A percentile compares a stretch with the other conserved stretches of the same genome.
Conservation (phyloP, 2,888 invertebrate genomes). For the Lasiommata megera region DNA sequence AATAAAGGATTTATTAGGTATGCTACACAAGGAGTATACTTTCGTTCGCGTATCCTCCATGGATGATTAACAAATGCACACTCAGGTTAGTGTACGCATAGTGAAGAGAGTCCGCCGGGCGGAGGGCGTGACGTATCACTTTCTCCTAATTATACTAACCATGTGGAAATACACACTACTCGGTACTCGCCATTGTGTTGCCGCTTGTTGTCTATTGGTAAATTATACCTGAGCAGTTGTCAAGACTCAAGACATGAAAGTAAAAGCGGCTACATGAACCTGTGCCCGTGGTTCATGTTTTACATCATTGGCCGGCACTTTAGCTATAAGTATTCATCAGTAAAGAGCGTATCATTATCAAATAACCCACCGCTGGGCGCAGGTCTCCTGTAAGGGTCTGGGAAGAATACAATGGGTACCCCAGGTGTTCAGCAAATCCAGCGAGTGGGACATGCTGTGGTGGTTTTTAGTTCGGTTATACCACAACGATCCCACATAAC, state of each 20-base stretch:
- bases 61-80: no score
- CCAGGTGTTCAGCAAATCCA: no score
- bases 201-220: constrained; percentile 6
- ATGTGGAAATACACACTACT: neutral
- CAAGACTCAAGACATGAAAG: neutral
- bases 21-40: neutral
- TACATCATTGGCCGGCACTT: no score
- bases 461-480: no score
- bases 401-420: no score
- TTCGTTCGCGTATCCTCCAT: neutral
- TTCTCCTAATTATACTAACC: constrained; percentile 27
- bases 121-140: constrained; percentile 17
- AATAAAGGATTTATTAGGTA: neutral
- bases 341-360: no score
- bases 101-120: constrained; percentile 11
- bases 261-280: neutral
- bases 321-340: no score
- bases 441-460: no score
- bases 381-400: no score
- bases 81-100: neutral
- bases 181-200: constrained; percentile 1
- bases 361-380: no score
- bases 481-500: no score
- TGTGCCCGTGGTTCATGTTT: no score
- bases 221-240: neutral